Base-by-base conservation (phyloP, 1,140 invertebrate genomes). In the Chelonus insularis region DNA sequence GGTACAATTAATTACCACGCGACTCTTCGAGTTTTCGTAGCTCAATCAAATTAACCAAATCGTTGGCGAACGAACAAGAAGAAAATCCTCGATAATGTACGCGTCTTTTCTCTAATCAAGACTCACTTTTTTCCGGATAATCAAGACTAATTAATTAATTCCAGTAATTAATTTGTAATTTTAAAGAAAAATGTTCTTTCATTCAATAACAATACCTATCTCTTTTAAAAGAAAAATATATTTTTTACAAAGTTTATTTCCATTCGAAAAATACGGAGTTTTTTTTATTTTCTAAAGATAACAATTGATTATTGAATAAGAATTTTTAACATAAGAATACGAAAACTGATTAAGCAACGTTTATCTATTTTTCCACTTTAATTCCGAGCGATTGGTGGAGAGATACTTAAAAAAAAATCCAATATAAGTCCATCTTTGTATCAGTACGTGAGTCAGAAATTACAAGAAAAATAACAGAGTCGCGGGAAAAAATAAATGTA, bases 1-100 rank as follows among this genome's bases (percentile, higher is more conserved):
- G 78, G 75, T 78, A 78, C 73, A 79, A 80, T 79, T 80, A 78
- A 80, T 81, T 81, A 80, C 69, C 18, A 16, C 41, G 32, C 20
- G 16, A 60, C 50, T 16, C 55, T 50, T 48, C 58, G 65, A 69
- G 63, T 63, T 68, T 69, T 14, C 51, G 29, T 9, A 50, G 60
- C 16, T 51, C 68, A 73, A 78, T 78, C 67, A 50, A 75, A 72
- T 79, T 74, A 78, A 69, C 25, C 39, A 50, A 68, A 65, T 66
- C 52, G 68, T 50, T 37, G 11, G 43, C 34, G 32, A 21, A 57
- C 64, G 55, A 65, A 68, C 32, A 55, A 55, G 52, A 55, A 36
- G 36, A 55, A 37, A 12, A 37, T 45, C 20, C 25, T 6, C 8
- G 20, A 4, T 57, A 45, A 25, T 45, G 25, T 11, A 7, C 12